These are phyloP conservation scores for Herpetotheres cachinnans DNA, from an alignment of 2,113 vertebrate genomes.

Conservation along the genomic window DNA sequence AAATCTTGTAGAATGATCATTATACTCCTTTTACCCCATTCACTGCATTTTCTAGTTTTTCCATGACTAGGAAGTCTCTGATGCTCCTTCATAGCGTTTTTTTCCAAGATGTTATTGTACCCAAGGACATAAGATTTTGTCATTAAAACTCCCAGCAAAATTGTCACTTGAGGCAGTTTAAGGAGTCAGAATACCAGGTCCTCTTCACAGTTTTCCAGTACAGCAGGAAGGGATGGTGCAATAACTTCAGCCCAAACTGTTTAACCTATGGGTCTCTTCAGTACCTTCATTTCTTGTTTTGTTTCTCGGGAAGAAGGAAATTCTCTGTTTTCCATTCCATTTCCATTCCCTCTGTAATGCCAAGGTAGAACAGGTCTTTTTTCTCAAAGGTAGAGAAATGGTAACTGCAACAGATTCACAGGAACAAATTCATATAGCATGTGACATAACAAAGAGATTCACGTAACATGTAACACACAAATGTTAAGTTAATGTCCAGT, in stretches of 20 bases:
- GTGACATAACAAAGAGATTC: too few species aligned
- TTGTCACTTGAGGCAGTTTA: not conserved
- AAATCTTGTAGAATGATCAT: not conserved
- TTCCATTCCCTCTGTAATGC: not conserved
- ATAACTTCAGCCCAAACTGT: not conserved
- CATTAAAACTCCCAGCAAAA: not conserved
- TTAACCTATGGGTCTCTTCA: not conserved
- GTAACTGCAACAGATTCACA: not conserved
- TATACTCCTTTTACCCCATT: not conserved
- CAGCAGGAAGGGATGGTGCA: not conserved
- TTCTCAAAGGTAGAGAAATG: not conserved
- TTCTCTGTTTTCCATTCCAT: not conserved
- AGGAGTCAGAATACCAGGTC: not conserved
- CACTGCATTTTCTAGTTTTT: not conserved
- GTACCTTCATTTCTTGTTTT: not conserved
- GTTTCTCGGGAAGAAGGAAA: not conserved
- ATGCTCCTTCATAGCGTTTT: not conserved
- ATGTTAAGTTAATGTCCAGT: accelerated
- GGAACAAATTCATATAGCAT: too few species aligned
- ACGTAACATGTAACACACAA: not conserved
- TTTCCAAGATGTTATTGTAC: not conserved
- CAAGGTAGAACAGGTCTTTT: not conserved
- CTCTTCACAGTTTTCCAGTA: not conserved
- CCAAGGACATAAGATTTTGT: not conserved
- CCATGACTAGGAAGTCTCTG: not conserved